Evolutionary conservation across 2,888 invertebrate species (phyloP).

Genomic region (Ennomos quercinarius): DNA sequence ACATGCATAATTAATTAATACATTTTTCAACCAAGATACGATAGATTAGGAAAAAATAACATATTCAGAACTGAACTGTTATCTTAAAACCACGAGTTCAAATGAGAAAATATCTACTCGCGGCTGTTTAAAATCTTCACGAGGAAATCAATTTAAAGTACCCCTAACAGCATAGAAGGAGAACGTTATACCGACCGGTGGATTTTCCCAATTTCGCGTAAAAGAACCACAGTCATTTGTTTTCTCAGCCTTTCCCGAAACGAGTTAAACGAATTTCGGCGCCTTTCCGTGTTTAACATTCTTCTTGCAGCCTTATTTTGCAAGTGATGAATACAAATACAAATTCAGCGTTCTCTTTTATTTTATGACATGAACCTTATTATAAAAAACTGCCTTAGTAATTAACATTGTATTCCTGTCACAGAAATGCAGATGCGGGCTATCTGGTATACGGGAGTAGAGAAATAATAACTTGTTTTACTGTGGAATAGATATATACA

Average conservation of each 20-base stretch:
- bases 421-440: no score
- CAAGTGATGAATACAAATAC: conserved; percentile 52
- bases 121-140: conserved; percentile 1
- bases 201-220: conserved; percentile 63
- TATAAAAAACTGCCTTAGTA: conserved; percentile 16
- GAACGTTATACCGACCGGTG: conserved; percentile 36
- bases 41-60: no score
- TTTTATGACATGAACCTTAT: conserved; percentile 43
- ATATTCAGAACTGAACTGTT: no score
- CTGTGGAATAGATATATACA: no score
- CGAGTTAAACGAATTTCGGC: conserved; percentile 68
- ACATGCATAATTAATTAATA: no score
- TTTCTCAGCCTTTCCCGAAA: conserved; percentile 53
- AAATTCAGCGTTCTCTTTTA: conserved; percentile 49
- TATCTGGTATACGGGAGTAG: no score
- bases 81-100: no score
- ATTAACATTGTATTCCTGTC: neutral
- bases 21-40: no score
- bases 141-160: conserved; percentile 3
- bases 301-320: conserved; percentile 54
- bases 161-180: conserved; percentile 8
- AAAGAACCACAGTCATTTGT: conserved; percentile 75
- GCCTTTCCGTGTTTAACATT: conserved; percentile 66
- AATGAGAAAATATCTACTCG: no score
- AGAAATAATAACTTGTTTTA: no score